A percentile compares a stretch with the other conserved stretches of the same genome.
Evolutionary conservation across 2,113 vertebrate species (phyloP).

Genomic region (Tragulus kanchil): DNA sequence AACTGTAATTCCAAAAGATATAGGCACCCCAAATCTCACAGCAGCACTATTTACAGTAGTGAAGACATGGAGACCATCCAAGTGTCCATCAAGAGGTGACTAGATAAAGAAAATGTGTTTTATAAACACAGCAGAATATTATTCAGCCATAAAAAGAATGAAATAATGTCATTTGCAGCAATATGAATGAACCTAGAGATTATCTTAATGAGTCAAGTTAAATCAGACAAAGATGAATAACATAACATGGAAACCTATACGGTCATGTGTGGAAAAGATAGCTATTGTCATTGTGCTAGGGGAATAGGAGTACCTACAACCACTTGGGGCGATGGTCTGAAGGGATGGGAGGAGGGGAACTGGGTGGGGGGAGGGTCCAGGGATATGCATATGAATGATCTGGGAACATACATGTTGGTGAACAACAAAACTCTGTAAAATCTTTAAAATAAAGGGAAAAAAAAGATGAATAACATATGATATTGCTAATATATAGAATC

Average conservation of each 20-base stretch:
- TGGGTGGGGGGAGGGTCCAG: too few species aligned
- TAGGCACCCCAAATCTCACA: background rate
- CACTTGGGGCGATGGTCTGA: too few species aligned
- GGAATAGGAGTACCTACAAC: too few species aligned
- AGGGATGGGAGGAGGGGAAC: too few species aligned
- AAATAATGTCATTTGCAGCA: background rate
- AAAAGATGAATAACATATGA: background rate
- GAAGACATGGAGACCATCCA: background rate
- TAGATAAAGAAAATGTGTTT: background rate
- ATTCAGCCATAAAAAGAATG: background rate
- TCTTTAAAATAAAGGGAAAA: too few species aligned
- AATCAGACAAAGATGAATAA: background rate
- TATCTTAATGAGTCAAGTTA: background rate
- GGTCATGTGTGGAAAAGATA: too few species aligned
- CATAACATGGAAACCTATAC: too few species aligned
- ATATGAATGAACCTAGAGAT: background rate
- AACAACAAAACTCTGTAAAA: too few species aligned
- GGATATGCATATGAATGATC: too few species aligned
- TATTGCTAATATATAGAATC: background rate
- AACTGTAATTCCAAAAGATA: background rate
- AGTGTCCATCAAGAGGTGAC: background rate
- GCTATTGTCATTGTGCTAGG: too few species aligned
- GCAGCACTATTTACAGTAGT: background rate
- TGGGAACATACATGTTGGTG: too few species aligned
- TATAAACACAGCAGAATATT: background rate